These are phyloP conservation scores for Ctenodactylus gundi DNA, from an alignment of 2,113 vertebrate genomes.

Conservation along the genomic window DNA sequence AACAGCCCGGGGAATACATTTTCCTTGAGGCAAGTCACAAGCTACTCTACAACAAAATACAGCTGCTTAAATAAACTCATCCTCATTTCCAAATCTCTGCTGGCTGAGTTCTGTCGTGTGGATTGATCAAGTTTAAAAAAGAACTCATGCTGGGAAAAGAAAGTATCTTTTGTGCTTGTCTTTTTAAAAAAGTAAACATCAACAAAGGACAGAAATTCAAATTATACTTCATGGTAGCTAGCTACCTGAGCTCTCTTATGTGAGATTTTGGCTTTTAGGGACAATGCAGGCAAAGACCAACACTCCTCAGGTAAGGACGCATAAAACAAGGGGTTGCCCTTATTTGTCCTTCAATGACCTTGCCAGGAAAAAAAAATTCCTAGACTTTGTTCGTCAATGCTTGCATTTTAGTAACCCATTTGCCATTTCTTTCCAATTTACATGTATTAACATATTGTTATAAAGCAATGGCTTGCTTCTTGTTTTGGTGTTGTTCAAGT, in stretches of 20 bases:
- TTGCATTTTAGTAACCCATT: slow-evolving; percentile 28
- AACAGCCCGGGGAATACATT: slow-evolving; percentile 20
- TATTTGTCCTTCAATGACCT: background rate
- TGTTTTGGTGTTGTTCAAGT: too few relatives aligned
- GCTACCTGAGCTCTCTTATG: background rate
- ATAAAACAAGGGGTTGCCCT: background rate
- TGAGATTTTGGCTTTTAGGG: background rate
- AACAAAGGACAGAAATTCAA: background rate
- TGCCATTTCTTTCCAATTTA: slow-evolving; percentile 14
- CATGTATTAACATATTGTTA: background rate
- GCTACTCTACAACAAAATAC: slow-evolving; percentile 26
- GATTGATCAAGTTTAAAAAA: background rate
- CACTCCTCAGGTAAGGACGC: background rate
- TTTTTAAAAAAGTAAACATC: background rate
- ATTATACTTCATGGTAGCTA: background rate
- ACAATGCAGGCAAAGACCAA: background rate
- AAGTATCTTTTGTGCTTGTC: background rate
- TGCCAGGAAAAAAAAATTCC: slow-evolving; percentile 26
- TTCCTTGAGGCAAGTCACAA: slow-evolving; percentile 51
- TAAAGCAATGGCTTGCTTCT: slow-evolving; percentile 5
- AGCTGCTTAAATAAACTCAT: slow-evolving; percentile 24
- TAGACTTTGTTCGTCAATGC: background rate
- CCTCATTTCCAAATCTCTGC: background rate
- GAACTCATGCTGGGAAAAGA: background rate
- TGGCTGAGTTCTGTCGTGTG: background rate